Base-by-base conservation (phyloP, 2,113 vertebrate species). In the Meriones unguiculatus region DNA sequence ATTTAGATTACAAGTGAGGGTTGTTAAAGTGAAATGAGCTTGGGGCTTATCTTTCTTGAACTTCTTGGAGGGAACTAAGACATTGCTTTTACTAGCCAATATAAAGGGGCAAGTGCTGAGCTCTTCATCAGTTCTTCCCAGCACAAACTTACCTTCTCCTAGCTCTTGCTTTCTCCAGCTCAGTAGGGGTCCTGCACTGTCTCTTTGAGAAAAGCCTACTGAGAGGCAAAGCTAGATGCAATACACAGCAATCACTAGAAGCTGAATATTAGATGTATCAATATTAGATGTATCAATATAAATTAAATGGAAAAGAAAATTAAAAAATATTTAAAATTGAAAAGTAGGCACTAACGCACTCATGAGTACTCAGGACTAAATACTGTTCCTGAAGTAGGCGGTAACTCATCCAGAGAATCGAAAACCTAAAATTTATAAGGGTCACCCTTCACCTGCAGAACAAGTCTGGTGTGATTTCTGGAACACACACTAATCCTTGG, bases 401-500 rank as follows among this genome's bases (percentile, higher is more conserved):
- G 35, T 20, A 88, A 92, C n/a, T 6, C 50, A 7, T 32, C 73
- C 10, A 35, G 70, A 89, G 52, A 70, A 17, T 3, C 95, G 76
- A 93, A 77, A 62, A 38, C 69, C 86, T 76, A 10, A 67, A 87
- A 96, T n/a, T 85, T 46, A 41, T 10, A 57, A 92, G 78, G 89
- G 91, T 80, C 86, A 18, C 54, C 70, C 75, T 95, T 94, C 62
- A 91, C 89, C 85, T 38, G 70, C 28, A 90, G 15, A 15, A 62
- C 35, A 38, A 59, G 2, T 96, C 75, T 90, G 90, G 12, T 95
- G 59, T 38, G n/a, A 52, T 96, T 96, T 97, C 97, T 97, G 15
- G 50, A 98, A 97, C 70, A 98, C 91, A 91, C 95, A 73, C 65
- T 97, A 96, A 95, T 70, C 84, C 96, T 95, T 91, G 94, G 54